Base-by-base conservation (phyloP, 2,888 invertebrate genomes). In the Pseudococcus jackbeardsleyi region DNA sequence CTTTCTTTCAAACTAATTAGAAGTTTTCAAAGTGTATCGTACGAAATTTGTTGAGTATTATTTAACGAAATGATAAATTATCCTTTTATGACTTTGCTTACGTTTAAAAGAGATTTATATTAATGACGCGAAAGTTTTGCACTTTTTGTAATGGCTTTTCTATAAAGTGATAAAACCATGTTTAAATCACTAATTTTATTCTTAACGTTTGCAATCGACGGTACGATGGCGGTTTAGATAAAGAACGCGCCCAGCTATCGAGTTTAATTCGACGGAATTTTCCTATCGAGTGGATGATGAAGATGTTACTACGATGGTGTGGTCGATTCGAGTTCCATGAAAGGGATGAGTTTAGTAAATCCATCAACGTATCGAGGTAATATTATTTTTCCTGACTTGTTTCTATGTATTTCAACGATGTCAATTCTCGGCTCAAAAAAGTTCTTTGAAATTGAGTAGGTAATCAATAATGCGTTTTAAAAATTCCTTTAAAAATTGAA, bases 31-130 rank as follows among this genome's bases (percentile, higher is more conserved):
- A 85, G 85, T 85, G 64, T 85, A 85, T 85, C 85, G 85, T 46
- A 82, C 42, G 79, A 82, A 82, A 82, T 82, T 82, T 82, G 79
- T 82, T 82, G 79, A 82, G 79, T 82, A 85, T 54, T 85, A 85
- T 85, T 85, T 85, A 85, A 64, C 59, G 59, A 85, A 85, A 85
- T 85, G 85, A 85, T 85, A 85, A 85, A 85, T 85, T 54, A 85
- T 85, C 85, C 59, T 85, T 85, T 85, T 85, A 85, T 85, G 54
- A 85, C 85, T 85, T 85, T 85, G 85, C 59, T 42, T 54, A n/a
- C 85, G 59, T 42, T 39, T 42, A 85, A 85, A 85, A 54, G 85
- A 64, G 64, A 59, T 85, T 85, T 85, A 59, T 59, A 85, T 85
- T 85, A 85, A 85, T 85, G 64, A 64, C 64, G 59, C 33, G 19